Percentiles rank a stretch among this genome's conserved stretches.
phyloP scores from a whole-genome alignment of 2,888 invertebrate species.

The Octodonta nipae region DNA sequence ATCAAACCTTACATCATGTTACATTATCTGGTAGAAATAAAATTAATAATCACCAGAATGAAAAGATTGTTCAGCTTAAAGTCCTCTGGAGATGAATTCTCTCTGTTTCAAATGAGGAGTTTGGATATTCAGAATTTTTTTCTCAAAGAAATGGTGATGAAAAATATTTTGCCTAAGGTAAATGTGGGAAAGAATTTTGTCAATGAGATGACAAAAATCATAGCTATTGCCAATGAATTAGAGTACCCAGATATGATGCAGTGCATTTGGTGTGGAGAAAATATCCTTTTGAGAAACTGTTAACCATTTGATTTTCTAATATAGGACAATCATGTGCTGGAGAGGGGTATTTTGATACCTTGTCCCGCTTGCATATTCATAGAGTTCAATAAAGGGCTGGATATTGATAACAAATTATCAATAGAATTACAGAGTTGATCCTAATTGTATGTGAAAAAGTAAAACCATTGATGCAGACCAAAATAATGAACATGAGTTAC shows the following conservation, averaged over 20 bases:
- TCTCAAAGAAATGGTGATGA: conserved; percentile 26
- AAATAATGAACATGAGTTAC: too few species aligned
- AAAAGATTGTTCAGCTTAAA: conserved; percentile 20
- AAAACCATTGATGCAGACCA: too few species aligned
- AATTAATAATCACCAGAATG: conserved; percentile 23
- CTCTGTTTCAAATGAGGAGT: conserved; percentile 25
- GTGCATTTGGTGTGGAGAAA: conserved; percentile 29
- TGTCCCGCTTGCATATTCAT: too few species aligned
- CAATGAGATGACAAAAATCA: conserved; percentile 23
- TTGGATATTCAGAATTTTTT: conserved; percentile 27
- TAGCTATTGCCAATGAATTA: conserved; percentile 24
- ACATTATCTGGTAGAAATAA: conserved; percentile 26
- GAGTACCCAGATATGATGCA: conserved; percentile 23
- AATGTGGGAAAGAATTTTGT: conserved; percentile 25
- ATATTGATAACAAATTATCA: too few species aligned
- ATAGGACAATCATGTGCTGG: too few species aligned
- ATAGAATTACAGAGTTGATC: too few species aligned
- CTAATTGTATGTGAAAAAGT: too few species aligned
- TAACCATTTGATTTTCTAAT: too few species aligned
- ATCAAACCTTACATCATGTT: conserved; percentile 26
- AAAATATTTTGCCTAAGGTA: conserved; percentile 24
- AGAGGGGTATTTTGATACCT: too few species aligned
- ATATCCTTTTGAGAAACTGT: conserved; percentile 33
- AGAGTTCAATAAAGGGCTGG: too few species aligned
- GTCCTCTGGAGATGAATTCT: conserved; percentile 16